Evolutionary conservation across 2,113 vertebrate genomes (phyloP), one percentile per base, ranked within the genome.

Genomic region (Uria aalge): DNA sequence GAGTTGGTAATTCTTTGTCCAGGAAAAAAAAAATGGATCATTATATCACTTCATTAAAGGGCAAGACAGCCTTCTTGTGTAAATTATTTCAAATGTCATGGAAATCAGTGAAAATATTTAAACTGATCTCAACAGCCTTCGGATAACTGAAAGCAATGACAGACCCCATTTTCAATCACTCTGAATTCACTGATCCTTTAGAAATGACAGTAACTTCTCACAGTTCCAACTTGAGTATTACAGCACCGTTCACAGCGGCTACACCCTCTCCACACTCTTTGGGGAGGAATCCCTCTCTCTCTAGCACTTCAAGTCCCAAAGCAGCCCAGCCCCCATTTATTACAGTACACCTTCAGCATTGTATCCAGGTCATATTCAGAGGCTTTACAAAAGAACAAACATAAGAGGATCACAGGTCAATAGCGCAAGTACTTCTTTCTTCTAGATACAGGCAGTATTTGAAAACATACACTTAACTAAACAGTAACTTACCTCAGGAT

Each of bases 261-360:
- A 20, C 17, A 8, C 7, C 41, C 0, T 0, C 27, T n/a, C 17
- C 32, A 34, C 15, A 11, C 16, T 62, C 32, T 13, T 16, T 4
- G 1, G 18, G 34, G 21, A 82, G n/a, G 60, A 60, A 50, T 67
- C 21, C 10, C 4, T 1, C 11, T 14, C 36, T 9, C 32, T 50
- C 32, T 10, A n/a, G 36, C 17, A n/a, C 24, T 7, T 52, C 4
- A 40, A 63, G 8, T 38, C 34, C 34, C 57, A 71, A 36, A 66
- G 52, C 59, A 75, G 12, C 29, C 23, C 38, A 64, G 40, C 18
- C n/a, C 11, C 30, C 20, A 36, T 24, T 34, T 41, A 21, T 16
- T 26, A 57, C 32, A 52, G 26, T 6, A 32, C 8, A 30, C 15
- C 10, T 48, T 69, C 43, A 64, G 15, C 41, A 53, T 6, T 53